Conservation (phyloP, 2,797 vertebrate genomes). For the Sebastiscus albofasciatus region DNA sequence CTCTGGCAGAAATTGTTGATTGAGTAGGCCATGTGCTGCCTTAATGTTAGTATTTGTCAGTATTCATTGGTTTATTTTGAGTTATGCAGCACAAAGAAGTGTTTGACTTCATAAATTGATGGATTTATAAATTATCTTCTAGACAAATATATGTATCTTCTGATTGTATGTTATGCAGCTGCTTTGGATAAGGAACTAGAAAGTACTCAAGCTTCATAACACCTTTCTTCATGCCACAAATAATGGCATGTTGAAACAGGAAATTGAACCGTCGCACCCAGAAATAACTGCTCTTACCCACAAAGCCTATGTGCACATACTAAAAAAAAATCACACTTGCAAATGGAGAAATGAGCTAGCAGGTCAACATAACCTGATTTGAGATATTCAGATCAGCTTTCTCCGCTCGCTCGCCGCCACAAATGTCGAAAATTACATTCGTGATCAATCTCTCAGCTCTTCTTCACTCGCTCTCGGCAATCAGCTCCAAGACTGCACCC, state of each 20-base stretch:
- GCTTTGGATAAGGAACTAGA: neutral
- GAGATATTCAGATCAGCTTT: constrained; percentile 39
- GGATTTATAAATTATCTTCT: neutral
- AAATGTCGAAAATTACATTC: constrained; percentile 33
- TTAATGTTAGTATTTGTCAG: neutral
- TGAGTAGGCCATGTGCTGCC: neutral
- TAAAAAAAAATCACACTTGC: constrained; percentile 13
- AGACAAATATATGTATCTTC: neutral
- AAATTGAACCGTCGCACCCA: constrained; percentile 15
- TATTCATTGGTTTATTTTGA: neutral
- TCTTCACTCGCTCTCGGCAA: constrained; percentile 40
- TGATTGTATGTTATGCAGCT: neutral
- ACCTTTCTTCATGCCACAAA: neutral
- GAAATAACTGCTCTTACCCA: constrained; percentile 7
- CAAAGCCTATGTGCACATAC: neutral
- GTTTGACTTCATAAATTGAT: neutral
- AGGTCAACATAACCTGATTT: constrained; percentile 31
- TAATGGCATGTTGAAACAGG: constrained; percentile 14
- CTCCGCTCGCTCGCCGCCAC: neutral
- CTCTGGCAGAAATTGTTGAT: neutral
- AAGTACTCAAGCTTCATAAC: neutral
- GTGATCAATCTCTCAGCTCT: constrained; percentile 32
- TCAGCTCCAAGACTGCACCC: constrained; percentile 33
- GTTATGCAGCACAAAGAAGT: neutral
- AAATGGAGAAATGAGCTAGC: constrained; percentile 27